A percentile compares a stretch with the other conserved stretches of the same genome.
These are phyloP conservation scores for Lepidurus couesii DNA, from an alignment of 1,140 invertebrate genomes.

Conservation along the genomic window DNA sequence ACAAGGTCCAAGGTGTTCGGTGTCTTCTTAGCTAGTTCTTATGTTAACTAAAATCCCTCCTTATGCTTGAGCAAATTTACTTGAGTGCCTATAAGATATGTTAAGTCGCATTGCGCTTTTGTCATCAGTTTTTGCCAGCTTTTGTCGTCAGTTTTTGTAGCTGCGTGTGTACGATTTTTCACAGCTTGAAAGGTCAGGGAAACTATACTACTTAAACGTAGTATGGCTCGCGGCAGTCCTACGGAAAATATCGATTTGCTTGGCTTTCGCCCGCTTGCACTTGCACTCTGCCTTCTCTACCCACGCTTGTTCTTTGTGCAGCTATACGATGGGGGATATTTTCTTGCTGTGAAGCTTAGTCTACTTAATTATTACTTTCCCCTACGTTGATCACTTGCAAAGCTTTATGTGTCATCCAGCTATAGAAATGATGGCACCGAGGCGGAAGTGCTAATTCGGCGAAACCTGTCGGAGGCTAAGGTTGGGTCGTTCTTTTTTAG, in stretches of 20 bases:
- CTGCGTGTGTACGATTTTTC: not conserved
- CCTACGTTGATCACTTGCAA: not conserved
- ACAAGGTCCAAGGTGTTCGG: no score
- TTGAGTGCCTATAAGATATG: no score
- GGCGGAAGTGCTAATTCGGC: not conserved
- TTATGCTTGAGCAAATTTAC: no score
- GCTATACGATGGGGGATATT: not conserved
- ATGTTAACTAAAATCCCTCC: no score
- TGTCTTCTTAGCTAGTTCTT: no score
- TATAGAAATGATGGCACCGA: not conserved
- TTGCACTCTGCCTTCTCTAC: not conserved
- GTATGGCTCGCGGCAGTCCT: not conserved
- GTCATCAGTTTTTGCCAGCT: no score
- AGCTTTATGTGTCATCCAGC: not conserved
- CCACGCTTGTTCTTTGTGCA: not conserved
- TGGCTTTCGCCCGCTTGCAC: not conserved
- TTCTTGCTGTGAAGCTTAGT: not conserved
- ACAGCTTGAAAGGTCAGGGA: not conserved
- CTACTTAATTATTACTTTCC: not conserved
- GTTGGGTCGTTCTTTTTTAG: not conserved
- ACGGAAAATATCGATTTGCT: slow-evolving; percentile 13
- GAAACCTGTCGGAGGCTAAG: not conserved
- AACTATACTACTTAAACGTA: not conserved
- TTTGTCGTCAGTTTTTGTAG: not conserved
- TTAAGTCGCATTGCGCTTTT: no score